Evolutionary conservation across 23 tunicate species (phyloP).

Genomic region (Ascidia mentula): DNA sequence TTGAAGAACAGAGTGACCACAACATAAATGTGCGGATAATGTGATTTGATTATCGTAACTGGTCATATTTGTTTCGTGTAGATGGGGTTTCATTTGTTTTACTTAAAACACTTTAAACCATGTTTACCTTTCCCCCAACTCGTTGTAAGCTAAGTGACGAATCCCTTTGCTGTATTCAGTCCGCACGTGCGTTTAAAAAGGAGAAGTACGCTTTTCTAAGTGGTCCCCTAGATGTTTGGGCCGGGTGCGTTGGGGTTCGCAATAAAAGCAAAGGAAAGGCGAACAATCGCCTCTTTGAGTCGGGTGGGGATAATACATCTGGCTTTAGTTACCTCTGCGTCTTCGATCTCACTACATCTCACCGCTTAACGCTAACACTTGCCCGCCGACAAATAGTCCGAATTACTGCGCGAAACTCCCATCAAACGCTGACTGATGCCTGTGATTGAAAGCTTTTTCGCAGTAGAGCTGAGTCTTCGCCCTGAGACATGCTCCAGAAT

Average conservation of each 20-base stretch:
- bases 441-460: slow-evolving; percentile 1
- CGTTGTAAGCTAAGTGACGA: no score
- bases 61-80: no score
- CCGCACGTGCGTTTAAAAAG: slow-evolving; percentile 2
- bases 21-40: no score
- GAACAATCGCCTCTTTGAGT: not conserved
- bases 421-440: not conserved
- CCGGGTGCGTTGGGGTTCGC: not conserved
- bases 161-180: not conserved
- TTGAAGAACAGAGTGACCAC: no score
- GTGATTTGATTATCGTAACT: no score
- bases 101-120: no score
- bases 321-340: not conserved
- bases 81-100: no score
- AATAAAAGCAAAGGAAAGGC: not conserved
- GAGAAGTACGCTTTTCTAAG: not conserved
- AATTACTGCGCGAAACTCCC: not conserved
- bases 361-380: not conserved
- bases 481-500: no score
- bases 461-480: no score
- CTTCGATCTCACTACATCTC: not conserved
- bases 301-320: not conserved
- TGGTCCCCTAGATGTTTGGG: not conserved
- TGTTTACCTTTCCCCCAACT: no score
- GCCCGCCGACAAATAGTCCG: not conserved